Base-by-base conservation (phyloP, 2,888 invertebrate species). In the Leucophenga maculata region DNA sequence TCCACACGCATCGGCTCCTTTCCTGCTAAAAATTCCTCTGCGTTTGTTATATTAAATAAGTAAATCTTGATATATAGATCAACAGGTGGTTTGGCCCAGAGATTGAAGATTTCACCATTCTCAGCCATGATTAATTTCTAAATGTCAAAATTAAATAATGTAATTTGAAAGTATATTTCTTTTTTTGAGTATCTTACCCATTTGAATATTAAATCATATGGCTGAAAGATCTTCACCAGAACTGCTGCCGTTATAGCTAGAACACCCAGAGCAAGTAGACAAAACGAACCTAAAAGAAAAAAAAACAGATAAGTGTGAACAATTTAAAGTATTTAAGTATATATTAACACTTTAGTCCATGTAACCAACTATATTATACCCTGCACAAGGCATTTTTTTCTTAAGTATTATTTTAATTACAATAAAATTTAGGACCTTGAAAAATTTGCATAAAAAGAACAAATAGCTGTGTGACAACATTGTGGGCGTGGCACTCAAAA, bases 31-130 rank as follows among this genome's bases (percentile, higher is more conserved):
- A 93, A 96, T 4, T 92, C 94, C 4, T 94, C 94, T 13, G 91
- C 91, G 82, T 96, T 96, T 9, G 96, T 96, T 2, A 96, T 90
- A 84, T 96, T 96, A 89, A 95, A 96, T 1, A 96, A 90, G 83
- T 92, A 95, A 0, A 96, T 93, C 80, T 93, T 92, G 26, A 94
- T 90, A 84, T 93, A 94, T 0, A 96, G 89, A 73, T 95, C 92
- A 14, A 95, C 94, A 14, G 94, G 93, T 0, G 96, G 96, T 72
- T 92, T 92, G 67, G 92, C 89, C 96, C 96, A 96, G 84, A 95
- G 90, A 78, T 94, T 93, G 86, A 94, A 96, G 65, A 95, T 94
- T 87, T 96, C 95, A 0, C 95, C 94, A 0, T 93, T 94, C 50
- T 94, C 92, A 62, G 90, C 88, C 75, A 96, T 91, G 0, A 90